Percentiles rank a stretch among this genome's conserved stretches.
These are phyloP conservation scores for Fulica atra DNA, from an alignment of 2,113 vertebrate genomes.

Conservation along the genomic window DNA sequence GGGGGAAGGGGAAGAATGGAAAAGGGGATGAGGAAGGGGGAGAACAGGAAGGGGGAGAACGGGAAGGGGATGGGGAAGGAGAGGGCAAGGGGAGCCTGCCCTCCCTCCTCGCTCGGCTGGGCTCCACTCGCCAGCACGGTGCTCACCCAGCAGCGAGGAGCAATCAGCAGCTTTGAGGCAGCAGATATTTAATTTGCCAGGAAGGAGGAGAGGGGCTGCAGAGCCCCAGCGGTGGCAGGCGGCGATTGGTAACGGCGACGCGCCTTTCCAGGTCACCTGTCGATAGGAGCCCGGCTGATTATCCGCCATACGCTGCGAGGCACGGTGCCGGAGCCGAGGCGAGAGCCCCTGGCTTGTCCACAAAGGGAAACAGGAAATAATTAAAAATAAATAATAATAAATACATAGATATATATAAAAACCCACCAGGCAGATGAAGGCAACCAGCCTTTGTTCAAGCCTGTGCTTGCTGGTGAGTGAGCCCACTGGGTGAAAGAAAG, in stretches of 20 bases:
- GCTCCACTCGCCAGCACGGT: fast-evolving
- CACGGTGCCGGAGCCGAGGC: background rate
- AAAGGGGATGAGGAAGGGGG: too few relatives aligned
- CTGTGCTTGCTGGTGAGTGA: background rate
- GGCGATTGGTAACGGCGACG: background rate
- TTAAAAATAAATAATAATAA: background rate
- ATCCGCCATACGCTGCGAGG: conserved; percentile 20
- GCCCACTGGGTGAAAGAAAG: background rate
- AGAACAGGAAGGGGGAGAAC: too few relatives aligned
- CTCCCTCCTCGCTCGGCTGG: too few relatives aligned
- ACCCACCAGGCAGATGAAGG: background rate
- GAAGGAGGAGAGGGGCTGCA: background rate
- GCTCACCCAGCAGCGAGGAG: fast-evolving
- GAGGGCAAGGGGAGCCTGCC: background rate
- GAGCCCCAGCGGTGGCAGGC: background rate
- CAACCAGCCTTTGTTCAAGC: background rate
- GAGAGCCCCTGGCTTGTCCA: background rate
- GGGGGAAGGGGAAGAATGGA: too few relatives aligned
- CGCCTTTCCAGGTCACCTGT: conserved; percentile 29
- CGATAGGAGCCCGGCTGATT: conserved; percentile 41
- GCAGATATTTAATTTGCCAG: fast-evolving
- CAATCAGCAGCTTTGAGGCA: fast-evolving
- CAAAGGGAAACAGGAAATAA: background rate
- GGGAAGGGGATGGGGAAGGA: fast-evolving
- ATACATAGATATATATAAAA: too few relatives aligned